Evolutionary conservation across 2,888 invertebrate species (phyloP).

Genomic region (Cloeon dipterum): DNA sequence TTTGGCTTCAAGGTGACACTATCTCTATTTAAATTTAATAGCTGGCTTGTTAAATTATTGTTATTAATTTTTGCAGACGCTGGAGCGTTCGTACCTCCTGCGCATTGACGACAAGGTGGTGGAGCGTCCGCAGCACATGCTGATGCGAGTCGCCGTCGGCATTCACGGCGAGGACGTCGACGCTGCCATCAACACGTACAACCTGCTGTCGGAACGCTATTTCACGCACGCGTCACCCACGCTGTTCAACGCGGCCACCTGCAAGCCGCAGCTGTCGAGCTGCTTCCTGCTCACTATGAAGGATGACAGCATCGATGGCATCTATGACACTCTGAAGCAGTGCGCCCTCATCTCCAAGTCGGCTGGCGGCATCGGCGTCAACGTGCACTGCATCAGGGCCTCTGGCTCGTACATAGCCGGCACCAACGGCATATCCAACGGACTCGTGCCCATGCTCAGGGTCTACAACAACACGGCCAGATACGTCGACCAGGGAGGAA

Average conservation of each 20-base stretch:
- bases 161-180: conserved; percentile 90
- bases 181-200: conserved; percentile 84
- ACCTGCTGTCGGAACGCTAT: conserved; percentile 79
- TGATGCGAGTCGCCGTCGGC: conserved; percentile 93
- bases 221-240: conserved; percentile 98
- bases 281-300: conserved; percentile 89
- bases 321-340: conserved; percentile 73
- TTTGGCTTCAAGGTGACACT: conserved; percentile 74
- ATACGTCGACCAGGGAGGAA: conserved; percentile 95
- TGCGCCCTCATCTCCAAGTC: conserved; percentile 92
- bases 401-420: conserved; percentile 81
- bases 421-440: conserved; percentile 86
- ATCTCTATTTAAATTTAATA: neutral
- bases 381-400: conserved; percentile 85
- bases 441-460: conserved; percentile 83
- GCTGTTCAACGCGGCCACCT: conserved; percentile 84
- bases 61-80: conserved; percentile 36
- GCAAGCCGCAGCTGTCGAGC: conserved; percentile 73
- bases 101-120: conserved; percentile 80
- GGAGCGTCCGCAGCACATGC: conserved; percentile 95
- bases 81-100: conserved; percentile 84
- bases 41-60: neutral
- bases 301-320: conserved; percentile 88
- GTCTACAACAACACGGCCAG: conserved; percentile 90
- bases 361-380: conserved; percentile 92